Conservation (phyloP, 37 sponge, comb jelly and placozoan genomes). For the Hormiphora californensis region DNA sequence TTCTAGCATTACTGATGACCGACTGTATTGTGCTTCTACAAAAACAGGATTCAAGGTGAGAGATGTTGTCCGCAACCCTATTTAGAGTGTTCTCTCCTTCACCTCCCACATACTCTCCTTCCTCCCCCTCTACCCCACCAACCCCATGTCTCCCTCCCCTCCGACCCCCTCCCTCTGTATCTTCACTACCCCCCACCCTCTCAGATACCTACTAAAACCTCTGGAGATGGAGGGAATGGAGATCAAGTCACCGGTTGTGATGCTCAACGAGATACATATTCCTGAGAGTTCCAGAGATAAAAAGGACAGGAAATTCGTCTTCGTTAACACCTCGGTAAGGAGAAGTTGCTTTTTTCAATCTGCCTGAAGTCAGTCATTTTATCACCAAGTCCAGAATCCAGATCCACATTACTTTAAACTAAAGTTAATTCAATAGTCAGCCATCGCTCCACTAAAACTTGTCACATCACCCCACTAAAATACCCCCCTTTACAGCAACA, state of each 20-base stretch:
- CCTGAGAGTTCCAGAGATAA: background rate
- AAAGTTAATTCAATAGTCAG: no score
- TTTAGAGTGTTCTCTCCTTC: no score
- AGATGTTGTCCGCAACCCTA: no score
- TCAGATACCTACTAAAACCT: constrained; percentile 19
- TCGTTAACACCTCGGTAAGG: background rate
- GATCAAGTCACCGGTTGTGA: background rate
- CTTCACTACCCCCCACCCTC: no score
- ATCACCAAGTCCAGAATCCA: background rate
- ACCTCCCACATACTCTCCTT: no score
- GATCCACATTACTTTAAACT: background rate
- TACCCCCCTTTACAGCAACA: no score
- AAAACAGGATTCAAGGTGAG: background rate
- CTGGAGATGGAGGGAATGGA: background rate
- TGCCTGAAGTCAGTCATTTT: background rate
- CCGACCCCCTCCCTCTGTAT: no score
- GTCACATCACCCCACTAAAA: no score
- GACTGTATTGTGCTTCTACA: constrained; percentile 15
- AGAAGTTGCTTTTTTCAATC: background rate
- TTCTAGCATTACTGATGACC: constrained; percentile 14
- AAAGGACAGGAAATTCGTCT: background rate
- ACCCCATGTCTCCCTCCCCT: no score
- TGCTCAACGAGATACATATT: background rate
- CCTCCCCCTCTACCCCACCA: no score
- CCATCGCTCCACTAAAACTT: no score